Conservation (phyloP, 2,888 invertebrate species). For the Limnephilus lunatus region DNA sequence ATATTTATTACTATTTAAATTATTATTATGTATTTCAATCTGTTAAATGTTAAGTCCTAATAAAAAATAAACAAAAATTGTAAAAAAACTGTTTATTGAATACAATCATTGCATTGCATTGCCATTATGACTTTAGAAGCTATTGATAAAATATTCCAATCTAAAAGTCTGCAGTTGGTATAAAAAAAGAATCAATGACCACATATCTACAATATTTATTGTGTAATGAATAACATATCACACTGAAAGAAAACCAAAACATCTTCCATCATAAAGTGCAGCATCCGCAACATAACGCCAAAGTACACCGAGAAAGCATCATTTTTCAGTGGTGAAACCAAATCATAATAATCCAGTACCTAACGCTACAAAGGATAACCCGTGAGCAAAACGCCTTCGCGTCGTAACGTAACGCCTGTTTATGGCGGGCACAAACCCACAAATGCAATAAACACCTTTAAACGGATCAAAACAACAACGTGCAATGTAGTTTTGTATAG, state of each 20-base stretch:
- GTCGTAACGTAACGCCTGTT: background rate
- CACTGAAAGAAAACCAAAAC: background rate
- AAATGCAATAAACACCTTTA: conserved; percentile 48
- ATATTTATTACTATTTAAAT: no score
- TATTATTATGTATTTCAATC: no score
- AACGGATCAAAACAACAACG: conserved; percentile 45
- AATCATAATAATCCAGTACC: background rate
- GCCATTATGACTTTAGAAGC: no score
- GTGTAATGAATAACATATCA: background rate
- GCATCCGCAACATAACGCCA: background rate
- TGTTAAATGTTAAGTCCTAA: no score
- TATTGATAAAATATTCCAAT: background rate
- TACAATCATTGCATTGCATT: no score
- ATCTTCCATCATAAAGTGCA: background rate
- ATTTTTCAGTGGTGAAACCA: background rate
- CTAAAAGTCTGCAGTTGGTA: no score
- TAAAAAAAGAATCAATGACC: background rate
- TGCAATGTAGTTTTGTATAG: conserved; percentile 19
- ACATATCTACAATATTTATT: background rate
- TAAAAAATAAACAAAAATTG: no score
- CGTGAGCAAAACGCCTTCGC: background rate
- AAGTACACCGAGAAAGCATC: background rate
- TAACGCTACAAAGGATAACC: background rate
- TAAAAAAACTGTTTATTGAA: no score
- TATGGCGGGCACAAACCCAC: conserved; percentile 9